phyloP scores from a whole-genome alignment of 2,113 vertebrate genomes.

The Lampris megalopsis region DNA sequence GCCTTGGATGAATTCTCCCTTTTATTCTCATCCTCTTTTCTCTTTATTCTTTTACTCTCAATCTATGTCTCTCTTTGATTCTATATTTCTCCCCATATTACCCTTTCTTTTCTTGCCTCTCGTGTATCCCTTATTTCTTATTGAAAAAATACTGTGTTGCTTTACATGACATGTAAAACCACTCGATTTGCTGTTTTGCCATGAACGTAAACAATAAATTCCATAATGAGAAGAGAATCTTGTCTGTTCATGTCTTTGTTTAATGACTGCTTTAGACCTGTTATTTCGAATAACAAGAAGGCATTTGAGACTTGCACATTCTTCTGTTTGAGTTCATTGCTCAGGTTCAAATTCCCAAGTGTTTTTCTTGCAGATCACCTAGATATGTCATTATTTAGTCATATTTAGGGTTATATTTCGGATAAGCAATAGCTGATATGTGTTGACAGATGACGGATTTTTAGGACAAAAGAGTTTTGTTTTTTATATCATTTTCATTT shows the following conservation, averaged over 20 bases:
- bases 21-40: slow-evolving; percentile 1
- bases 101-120: slow-evolving; percentile 1
- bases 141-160: background rate
- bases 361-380: background rate
- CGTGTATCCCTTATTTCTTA: slow-evolving; percentile 17
- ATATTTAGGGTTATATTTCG: background rate
- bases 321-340: background rate
- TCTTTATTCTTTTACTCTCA: slow-evolving; percentile 10
- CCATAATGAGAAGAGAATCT: slow-evolving; percentile 18
- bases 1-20: slow-evolving; percentile 26
- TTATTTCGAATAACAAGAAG: too few relatives aligned
- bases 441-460: too few relatives aligned
- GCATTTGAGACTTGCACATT: background rate
- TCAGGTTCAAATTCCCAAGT: background rate
- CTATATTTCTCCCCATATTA: slow-evolving; percentile 2
- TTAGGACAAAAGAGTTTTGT: too few relatives aligned
- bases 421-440: background rate
- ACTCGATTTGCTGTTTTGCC: slow-evolving; percentile 21
- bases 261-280: too few relatives aligned
- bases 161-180: slow-evolving; percentile 7
- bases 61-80: slow-evolving; percentile 36
- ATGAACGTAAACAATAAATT: slow-evolving; percentile 67
- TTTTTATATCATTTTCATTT: too few relatives aligned
- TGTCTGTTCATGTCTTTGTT: background rate
- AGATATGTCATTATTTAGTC: background rate